A percentile compares a stretch with the other conserved stretches of the same genome.
These are phyloP conservation scores for Notarius quadriscutis DNA, from an alignment of 2,113 vertebrate genomes.

Conservation along the genomic window DNA sequence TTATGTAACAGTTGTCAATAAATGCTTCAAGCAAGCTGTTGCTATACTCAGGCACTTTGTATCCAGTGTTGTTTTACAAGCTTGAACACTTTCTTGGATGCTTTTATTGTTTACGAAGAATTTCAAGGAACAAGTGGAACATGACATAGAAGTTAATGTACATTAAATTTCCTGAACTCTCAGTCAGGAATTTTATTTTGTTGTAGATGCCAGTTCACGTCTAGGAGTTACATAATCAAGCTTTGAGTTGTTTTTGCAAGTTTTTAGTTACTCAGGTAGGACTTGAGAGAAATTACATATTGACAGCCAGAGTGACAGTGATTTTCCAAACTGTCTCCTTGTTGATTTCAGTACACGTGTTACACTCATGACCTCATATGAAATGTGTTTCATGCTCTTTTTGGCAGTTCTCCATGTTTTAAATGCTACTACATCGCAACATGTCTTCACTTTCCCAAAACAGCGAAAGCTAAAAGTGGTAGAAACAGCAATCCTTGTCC, in stretches of 20 bases:
- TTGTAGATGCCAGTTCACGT: constrained; percentile 16
- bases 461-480: not conserved
- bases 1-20: constrained; percentile 37
- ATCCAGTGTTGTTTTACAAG: not conserved
- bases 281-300: constrained; percentile 1
- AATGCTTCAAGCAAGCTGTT: not conserved
- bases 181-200: constrained; percentile 43
- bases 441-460: not conserved
- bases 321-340: not conserved
- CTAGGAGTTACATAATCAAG: constrained; percentile 39
- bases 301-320: not conserved
- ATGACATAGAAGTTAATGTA: not conserved
- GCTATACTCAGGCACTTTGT: constrained; percentile 12
- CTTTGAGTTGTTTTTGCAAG: constrained; percentile 18
- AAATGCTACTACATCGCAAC: not conserved
- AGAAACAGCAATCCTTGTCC: constrained; percentile 18
- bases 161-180: not conserved
- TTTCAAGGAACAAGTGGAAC: constrained; percentile 12
- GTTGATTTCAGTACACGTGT: not conserved
- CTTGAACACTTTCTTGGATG: constrained; percentile 9
- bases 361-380: constrained; percentile 4
- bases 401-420: constrained; percentile 8
- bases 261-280: constrained; percentile 24
- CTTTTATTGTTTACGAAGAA: constrained; percentile 15
- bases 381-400: not conserved